Percentiles rank a stretch among this genome's conserved stretches.
Conservation (phyloP, 2,888 invertebrate genomes). For the Tridacna crocea region DNA sequence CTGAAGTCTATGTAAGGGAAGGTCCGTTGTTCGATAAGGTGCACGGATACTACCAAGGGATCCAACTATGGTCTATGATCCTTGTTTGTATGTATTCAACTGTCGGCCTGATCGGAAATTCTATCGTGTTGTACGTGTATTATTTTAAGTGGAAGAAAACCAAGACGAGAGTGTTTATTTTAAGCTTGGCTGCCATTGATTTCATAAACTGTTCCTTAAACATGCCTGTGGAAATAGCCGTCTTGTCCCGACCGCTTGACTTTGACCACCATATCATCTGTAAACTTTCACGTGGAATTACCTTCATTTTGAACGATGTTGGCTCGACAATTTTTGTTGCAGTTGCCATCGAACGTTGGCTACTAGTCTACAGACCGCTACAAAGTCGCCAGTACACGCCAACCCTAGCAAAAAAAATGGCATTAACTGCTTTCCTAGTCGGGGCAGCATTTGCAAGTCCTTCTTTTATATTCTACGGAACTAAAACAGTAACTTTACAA, state of each 20-base stretch:
- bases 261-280: slow-evolving; percentile 54
- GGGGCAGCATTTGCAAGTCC: slow-evolving; percentile 50
- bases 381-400: slow-evolving; percentile 49
- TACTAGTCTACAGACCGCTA: slow-evolving; percentile 51
- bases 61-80: slow-evolving; percentile 46
- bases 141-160: slow-evolving; percentile 55
- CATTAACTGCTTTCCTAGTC: slow-evolving; percentile 41
- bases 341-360: slow-evolving; percentile 58
- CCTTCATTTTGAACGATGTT: slow-evolving; percentile 57
- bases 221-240: slow-evolving; percentile 54
- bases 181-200: slow-evolving; percentile 49
- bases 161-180: slow-evolving; percentile 55
- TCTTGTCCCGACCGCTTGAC: slow-evolving; percentile 37
- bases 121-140: slow-evolving; percentile 53
- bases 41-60: slow-evolving; percentile 17
- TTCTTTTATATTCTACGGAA: slow-evolving; percentile 58
- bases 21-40: slow-evolving; percentile 32
- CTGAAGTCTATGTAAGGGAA: neutral
- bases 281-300: slow-evolving; percentile 52
- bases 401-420: slow-evolving; percentile 45
- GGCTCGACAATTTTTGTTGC: slow-evolving; percentile 54
- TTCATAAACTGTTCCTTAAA: slow-evolving; percentile 54
- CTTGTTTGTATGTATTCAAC: slow-evolving; percentile 28
- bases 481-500: slow-evolving; percentile 34
- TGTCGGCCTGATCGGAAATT: slow-evolving; percentile 45